A percentile compares a stretch with the other conserved stretches of the same genome.
phyloP scores from a whole-genome alignment of 2,797 vertebrate genomes.

The Pangasius mekongensis region DNA sequence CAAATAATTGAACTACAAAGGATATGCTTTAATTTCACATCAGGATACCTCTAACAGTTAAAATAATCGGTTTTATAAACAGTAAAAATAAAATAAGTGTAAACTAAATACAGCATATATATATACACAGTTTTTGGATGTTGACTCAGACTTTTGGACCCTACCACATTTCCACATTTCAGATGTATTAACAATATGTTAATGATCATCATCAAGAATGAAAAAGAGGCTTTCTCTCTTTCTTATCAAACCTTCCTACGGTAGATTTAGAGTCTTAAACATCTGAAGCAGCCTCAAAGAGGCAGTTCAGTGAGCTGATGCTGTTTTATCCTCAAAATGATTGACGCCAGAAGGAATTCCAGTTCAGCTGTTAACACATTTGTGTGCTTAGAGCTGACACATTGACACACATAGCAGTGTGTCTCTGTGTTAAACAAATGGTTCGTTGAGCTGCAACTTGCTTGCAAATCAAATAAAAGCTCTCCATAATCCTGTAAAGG shows the following conservation, averaged over 20 bases:
- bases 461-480: constrained; percentile 60
- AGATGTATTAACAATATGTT: background rate
- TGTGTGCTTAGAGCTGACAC: constrained; percentile 60
- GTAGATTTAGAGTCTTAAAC: constrained; percentile 31
- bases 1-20: background rate
- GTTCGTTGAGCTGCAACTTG: constrained; percentile 55
- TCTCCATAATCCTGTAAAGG: constrained; percentile 55
- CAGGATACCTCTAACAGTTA: background rate
- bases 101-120: background rate
- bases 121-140: background rate
- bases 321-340: constrained; percentile 51
- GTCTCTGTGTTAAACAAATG: constrained; percentile 61
- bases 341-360: constrained; percentile 58
- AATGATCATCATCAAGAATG: background rate
- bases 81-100: background rate
- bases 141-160: background rate
- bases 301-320: constrained; percentile 52
- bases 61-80: background rate
- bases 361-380: constrained; percentile 59
- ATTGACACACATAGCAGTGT: constrained; percentile 59
- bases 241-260: constrained; percentile 15
- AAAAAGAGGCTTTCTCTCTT: background rate
- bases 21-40: background rate
- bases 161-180: background rate
- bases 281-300: constrained; percentile 39